Conservation (phyloP, 1,140 invertebrate species). For the Streblospio benedicti region DNA sequence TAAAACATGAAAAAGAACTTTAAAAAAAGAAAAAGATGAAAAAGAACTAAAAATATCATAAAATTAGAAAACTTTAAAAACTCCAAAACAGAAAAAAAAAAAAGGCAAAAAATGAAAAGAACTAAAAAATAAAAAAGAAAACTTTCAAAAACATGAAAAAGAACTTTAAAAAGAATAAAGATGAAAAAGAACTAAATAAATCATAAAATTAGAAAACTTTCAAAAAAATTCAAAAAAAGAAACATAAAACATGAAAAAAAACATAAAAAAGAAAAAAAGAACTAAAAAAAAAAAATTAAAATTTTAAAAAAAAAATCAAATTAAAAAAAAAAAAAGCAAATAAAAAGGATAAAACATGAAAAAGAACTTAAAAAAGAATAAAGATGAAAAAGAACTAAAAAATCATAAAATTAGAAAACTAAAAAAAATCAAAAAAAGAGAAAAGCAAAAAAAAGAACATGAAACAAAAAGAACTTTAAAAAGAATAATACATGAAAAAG, state of each 20-base stretch:
- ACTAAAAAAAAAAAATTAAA: slow-evolving; percentile 5
- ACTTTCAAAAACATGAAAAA: neutral
- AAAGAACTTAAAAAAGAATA: neutral
- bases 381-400: neutral
- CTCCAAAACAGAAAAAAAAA: neutral
- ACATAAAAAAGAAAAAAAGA: slow-evolving; percentile 2
- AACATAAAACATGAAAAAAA: slow-evolving; percentile 1
- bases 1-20: too few relatives aligned
- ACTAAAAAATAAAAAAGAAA: neutral
- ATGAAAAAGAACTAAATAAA: slow-evolving; percentile 11
- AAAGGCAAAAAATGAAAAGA: too few relatives aligned
- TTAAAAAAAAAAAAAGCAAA: slow-evolving; percentile 1
- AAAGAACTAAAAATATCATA: neutral
- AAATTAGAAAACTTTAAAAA: neutral
- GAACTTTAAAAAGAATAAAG: slow-evolving; percentile 6
- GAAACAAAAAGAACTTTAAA: neutral
- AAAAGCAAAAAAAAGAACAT: neutral
- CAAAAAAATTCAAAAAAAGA: slow-evolving; percentile 1
- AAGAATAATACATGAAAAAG: neutral
- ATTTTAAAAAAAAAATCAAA: neutral
- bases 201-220: neutral
- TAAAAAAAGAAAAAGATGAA: too few relatives aligned
- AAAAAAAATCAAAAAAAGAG: neutral
- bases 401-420: neutral
- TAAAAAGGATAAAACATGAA: slow-evolving; percentile 3